These are phyloP conservation scores for Protonemura montana DNA, from an alignment of 2,888 invertebrate species.

Conservation along the genomic window DNA sequence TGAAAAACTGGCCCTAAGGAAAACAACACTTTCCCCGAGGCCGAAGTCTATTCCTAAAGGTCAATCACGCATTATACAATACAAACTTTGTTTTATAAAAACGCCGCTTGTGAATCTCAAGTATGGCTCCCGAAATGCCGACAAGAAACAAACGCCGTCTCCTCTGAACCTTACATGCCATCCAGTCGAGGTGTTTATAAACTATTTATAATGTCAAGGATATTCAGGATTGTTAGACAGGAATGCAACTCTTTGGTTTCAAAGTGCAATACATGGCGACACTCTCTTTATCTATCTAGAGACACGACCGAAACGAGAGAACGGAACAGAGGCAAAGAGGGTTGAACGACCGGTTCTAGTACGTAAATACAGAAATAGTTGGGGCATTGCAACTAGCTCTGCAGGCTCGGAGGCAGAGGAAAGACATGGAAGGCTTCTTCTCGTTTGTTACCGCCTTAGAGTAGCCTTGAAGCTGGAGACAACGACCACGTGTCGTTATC, in stretches of 20 bases:
- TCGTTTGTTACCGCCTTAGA: not conserved
- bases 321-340: not conserved
- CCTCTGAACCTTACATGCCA: not conserved
- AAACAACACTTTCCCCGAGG: no score
- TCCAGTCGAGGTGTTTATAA: not conserved
- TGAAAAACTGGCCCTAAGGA: no score
- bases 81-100: no score
- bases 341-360: slow-evolving; percentile 26
- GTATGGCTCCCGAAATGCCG: not conserved
- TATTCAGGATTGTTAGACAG: not conserved
- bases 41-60: no score
- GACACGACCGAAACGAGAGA: not conserved
- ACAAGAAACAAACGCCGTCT: not conserved
- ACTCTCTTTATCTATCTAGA: no score
- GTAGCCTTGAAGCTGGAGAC: not conserved
- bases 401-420: no score
- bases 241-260: not conserved
- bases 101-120: not conserved
- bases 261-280: not conserved
- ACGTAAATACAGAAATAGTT: slow-evolving; percentile 30
- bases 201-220: slow-evolving; percentile 12
- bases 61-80: no score
- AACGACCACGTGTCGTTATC: not conserved
- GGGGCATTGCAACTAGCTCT: not conserved
- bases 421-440: not conserved